Percentiles rank a stretch among this genome's conserved stretches.
Evolutionary conservation across 2,888 invertebrate species (phyloP).

Genomic region (Drosophila diplacantha): DNA sequence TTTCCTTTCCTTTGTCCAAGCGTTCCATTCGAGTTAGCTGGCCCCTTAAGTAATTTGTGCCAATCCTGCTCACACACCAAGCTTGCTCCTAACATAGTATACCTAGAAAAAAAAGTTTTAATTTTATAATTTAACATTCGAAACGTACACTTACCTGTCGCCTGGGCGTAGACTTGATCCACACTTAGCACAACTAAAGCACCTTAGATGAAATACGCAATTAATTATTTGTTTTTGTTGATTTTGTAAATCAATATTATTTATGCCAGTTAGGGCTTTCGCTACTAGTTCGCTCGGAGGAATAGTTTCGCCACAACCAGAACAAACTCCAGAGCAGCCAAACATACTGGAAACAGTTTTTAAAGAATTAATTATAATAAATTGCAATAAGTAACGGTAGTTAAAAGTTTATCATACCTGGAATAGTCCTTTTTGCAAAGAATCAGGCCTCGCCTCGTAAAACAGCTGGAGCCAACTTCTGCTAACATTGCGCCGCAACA

Average conservation of each 20-base stretch:
- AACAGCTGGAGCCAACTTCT: constrained; percentile 94
- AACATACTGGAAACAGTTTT: constrained; percentile 86
- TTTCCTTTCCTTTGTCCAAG: constrained; percentile 90
- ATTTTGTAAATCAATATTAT: constrained; percentile 79
- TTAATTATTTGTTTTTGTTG: constrained; percentile 70
- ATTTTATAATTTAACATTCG: rapidly evolving
- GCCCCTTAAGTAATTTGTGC: constrained; percentile 92
- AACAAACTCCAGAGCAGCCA: constrained; percentile 92
- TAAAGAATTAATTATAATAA: neutral
- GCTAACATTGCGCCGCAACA: constrained; percentile 93
- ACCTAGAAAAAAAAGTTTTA: constrained; percentile 78
- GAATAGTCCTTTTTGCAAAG: constrained; percentile 96
- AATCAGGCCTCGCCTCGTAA: constrained; percentile 95
- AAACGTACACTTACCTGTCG: constrained; percentile 82
- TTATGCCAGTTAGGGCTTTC: constrained; percentile 80
- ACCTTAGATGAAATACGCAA: constrained; percentile 87
- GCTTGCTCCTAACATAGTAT: constrained; percentile 93
- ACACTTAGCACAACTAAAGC: constrained; percentile 97
- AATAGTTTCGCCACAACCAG: constrained; percentile 94
- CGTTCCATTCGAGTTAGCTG: constrained; percentile 80
- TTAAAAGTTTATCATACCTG: constrained; percentile 81
- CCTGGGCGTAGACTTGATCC: constrained; percentile 92
- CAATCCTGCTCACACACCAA: constrained; percentile 97
- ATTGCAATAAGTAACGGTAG: neutral
- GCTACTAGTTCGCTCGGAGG: constrained; percentile 96